A percentile compares a stretch with the other conserved stretches of the same genome.
phyloP scores from a whole-genome alignment of 2,888 invertebrate genomes.

The Melangyna quadrimaculata region DNA sequence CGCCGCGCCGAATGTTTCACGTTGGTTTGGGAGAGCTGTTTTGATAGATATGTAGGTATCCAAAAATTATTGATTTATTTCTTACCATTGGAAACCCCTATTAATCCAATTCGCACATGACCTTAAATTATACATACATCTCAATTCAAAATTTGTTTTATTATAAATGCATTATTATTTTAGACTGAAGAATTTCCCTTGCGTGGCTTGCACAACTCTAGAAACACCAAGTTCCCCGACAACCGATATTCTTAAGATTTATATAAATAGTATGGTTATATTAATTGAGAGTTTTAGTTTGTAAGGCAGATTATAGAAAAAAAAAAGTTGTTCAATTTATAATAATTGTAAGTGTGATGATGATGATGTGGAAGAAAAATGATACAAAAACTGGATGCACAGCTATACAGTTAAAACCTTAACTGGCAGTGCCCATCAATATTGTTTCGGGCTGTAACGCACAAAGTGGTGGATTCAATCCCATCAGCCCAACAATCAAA shows the following conservation, averaged over 20 bases:
- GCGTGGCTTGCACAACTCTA: slow-evolving; percentile 76
- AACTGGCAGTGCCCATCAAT: not conserved
- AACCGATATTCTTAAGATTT: slow-evolving; percentile 55
- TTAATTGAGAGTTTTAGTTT: slow-evolving; percentile 3
- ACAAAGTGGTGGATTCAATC: slow-evolving; percentile 9
- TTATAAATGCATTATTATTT: not conserved
- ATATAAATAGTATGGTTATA: slow-evolving; percentile 2
- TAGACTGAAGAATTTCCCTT: slow-evolving; percentile 79
- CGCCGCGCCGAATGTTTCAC: no score
- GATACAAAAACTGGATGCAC: not conserved
- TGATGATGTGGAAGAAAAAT: not conserved
- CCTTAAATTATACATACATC: no score
- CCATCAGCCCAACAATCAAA: not conserved
- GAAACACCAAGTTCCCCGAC: slow-evolving; percentile 68
- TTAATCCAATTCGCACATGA: no score
- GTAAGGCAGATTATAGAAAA: slow-evolving; percentile 12
- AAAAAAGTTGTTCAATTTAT: slow-evolving; percentile 12
- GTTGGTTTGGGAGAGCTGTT: no score
- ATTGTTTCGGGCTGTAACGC: not conserved
- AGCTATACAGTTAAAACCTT: not conserved
- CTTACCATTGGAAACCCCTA: no score
- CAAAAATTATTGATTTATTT: no score
- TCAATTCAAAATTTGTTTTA: not conserved
- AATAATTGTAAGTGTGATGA: slow-evolving; percentile 2
- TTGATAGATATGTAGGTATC: no score